Evolutionary conservation across 2,888 invertebrate genomes (phyloP), one percentile per base, ranked within the genome.

Genomic region (Tuta absoluta): DNA sequence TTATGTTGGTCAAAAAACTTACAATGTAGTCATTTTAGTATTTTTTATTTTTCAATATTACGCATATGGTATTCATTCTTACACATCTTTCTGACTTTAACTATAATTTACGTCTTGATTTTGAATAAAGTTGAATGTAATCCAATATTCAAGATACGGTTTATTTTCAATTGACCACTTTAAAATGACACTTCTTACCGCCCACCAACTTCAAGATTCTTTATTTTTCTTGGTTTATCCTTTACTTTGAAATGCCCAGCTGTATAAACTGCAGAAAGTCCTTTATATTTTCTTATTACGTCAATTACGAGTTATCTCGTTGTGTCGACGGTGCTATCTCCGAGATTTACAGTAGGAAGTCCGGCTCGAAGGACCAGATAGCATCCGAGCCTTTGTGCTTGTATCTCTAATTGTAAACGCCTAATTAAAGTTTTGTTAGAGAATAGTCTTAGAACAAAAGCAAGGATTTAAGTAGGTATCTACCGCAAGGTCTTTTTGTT

Each of bases 271-370:
- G 76, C n/a, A 28, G 56, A 56, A 53, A 56, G 76, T 76, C 77
- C 77, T 76, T 75, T 74, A 77, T 74, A 76, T 80, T 81, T 78
- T 82, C 81, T 81, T 86, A 87, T 85, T 85, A 85, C 83, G 87
- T 87, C 89, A 88, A 89, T 89, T 89, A 89, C 83, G 78, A 72
- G 78, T 85, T 89, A 89, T 89, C 89, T 75, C 65, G 70, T 69
- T 66, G 75, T 82, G 84, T 79, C 83, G 75, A 66, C 74, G 66
- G 75, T 71, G 75, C 71, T 66, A 88, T 89, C 88, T 75, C 69
- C 65, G 79, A 86, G 88, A 89, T 89, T 89, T 88, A 89, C 88
- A 82, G 74, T 70, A 77, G 81, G 78, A 77, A 77, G 75, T 79
- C 76, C 76, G 67, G 75, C 74, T 73, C 72, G 72, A 71, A 72